phyloP scores from a whole-genome alignment of 2,113 vertebrate genomes.

The Calidris pygmaea region DNA sequence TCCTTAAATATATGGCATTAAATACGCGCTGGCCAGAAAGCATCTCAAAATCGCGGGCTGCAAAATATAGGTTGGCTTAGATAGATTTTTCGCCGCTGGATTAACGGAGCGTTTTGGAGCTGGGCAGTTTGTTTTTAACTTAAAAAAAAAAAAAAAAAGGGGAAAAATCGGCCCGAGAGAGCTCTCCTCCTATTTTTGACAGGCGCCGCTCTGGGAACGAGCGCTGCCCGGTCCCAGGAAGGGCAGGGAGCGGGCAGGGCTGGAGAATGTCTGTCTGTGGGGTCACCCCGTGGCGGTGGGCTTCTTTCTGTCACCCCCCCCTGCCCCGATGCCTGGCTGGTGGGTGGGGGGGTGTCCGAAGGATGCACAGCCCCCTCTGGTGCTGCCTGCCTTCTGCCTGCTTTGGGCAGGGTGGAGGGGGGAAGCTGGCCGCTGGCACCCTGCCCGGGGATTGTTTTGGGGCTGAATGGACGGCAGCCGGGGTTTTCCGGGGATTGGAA shows the following conservation, averaged over 20 bases:
- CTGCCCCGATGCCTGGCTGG: fast-evolving
- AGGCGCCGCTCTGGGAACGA: not conserved
- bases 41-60: not conserved
- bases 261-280: not conserved
- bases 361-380: not conserved
- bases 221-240: not conserved
- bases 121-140: not conserved
- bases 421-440: not conserved
- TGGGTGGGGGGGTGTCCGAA: not conserved
- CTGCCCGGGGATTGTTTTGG: constrained; percentile 62
- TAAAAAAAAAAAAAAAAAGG: not conserved
- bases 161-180: not conserved
- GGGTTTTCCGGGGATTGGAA: constrained; percentile 40
- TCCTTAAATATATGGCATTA: not conserved
- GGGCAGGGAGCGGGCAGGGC: not conserved
- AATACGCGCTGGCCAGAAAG: not conserved
- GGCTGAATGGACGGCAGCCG: constrained; percentile 31
- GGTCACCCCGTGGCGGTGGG: not conserved
- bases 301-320: not conserved
- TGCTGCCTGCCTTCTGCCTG: not conserved
- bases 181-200: not conserved
- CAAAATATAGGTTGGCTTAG: not conserved
- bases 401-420: not conserved
- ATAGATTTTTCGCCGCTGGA: not conserved
- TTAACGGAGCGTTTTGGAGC: not conserved